Percentiles rank a stretch among this genome's conserved stretches.
These are phyloP conservation scores for Cyclopterus lumpus DNA, from an alignment of 2,797 vertebrate species.

Conservation along the genomic window DNA sequence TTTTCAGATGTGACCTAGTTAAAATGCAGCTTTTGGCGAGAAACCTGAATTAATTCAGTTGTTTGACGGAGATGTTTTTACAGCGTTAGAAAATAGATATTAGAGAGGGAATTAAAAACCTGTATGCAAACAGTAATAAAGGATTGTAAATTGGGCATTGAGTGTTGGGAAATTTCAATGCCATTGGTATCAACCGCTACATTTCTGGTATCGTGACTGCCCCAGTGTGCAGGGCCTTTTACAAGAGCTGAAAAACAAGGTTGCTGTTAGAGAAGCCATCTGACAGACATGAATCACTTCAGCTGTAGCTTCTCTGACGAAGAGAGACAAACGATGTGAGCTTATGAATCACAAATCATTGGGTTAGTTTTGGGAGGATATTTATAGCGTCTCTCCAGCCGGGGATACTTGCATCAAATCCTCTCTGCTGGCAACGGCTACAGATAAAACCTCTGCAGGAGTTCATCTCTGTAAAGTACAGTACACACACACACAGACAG, in stretches of 20 bases:
- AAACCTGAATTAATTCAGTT: background rate
- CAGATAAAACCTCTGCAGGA: constrained; percentile 24
- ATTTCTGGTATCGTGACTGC: background rate
- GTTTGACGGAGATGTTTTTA: background rate
- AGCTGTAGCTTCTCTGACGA: background rate
- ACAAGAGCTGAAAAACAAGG: background rate
- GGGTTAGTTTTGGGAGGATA: constrained; percentile 19
- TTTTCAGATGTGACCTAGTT: too few species aligned
- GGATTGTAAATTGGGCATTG: too few species aligned
- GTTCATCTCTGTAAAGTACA: constrained; percentile 24
- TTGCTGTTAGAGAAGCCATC: background rate
- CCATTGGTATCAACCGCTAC: background rate
- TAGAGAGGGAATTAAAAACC: background rate
- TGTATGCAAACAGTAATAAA: too few species aligned
- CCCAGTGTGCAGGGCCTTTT: background rate
- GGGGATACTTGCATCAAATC: constrained; percentile 28
- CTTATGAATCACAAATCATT: constrained; percentile 18
- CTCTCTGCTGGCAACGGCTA: constrained; percentile 11
- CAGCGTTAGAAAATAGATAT: background rate
- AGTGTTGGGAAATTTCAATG: too few species aligned
- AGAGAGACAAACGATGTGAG: background rate
- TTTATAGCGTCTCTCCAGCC: constrained; percentile 30
- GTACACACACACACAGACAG: background rate
- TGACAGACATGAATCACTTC: background rate
- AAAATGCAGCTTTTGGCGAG: background rate